Percentiles rank a stretch among this genome's conserved stretches.
Evolutionary conservation across 2,797 vertebrate genomes (phyloP).

Genomic region (Pangasius krempfi): DNA sequence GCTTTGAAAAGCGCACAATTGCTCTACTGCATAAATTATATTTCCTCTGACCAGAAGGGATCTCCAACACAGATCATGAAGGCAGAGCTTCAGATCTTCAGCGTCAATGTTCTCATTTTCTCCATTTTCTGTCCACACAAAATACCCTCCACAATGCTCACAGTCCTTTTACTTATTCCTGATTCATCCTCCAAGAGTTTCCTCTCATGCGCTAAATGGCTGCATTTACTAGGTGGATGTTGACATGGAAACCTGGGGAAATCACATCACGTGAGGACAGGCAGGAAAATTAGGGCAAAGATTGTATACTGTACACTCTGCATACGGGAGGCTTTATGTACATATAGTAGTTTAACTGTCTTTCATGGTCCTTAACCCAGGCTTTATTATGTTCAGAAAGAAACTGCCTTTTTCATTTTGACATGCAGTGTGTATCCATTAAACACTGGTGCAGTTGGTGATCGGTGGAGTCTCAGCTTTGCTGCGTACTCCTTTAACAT

Average conservation of each 20-base stretch:
- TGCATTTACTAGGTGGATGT: background rate
- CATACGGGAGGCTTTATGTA: background rate
- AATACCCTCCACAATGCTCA: background rate
- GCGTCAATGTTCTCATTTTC: background rate
- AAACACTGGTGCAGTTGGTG: conserved; percentile 92
- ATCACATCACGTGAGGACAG: background rate
- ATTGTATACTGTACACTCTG: background rate
- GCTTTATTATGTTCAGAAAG: background rate
- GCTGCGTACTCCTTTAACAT: conserved; percentile 83
- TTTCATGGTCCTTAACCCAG: background rate
- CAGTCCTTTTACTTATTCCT: background rate
- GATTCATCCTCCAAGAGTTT: background rate
- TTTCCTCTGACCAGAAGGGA: background rate
- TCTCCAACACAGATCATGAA: background rate
- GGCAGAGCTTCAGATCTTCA: background rate
- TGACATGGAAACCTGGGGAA: background rate
- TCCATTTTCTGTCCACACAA: background rate
- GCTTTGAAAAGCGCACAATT: background rate
- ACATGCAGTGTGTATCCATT: conserved; percentile 59
- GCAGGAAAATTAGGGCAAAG: background rate
- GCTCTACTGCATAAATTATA: background rate
- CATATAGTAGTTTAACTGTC: background rate
- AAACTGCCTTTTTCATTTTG: background rate
- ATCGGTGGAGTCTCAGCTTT: conserved; percentile 85
- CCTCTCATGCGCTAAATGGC: background rate